These are phyloP conservation scores for Cosmorhoe ocellata DNA, from an alignment of 2,888 invertebrate species.

Conservation along the genomic window DNA sequence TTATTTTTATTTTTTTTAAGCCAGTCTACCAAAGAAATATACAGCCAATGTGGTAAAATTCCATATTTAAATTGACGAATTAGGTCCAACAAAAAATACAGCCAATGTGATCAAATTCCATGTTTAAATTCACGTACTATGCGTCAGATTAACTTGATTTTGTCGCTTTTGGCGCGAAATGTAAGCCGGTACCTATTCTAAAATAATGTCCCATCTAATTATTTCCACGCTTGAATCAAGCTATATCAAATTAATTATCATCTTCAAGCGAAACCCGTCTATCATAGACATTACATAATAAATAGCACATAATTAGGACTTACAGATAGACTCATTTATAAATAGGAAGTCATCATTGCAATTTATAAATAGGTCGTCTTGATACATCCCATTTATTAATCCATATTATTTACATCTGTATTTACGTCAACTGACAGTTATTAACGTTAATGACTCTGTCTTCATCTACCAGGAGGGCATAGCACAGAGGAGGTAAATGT, in stretches of 20 bases:
- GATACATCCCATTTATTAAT: constrained; percentile 17
- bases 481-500: constrained; percentile 52
- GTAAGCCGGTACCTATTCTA: too few relatives aligned
- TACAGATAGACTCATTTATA: constrained; percentile 6
- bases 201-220: neutral
- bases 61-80: too few relatives aligned
- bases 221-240: constrained; percentile 20
- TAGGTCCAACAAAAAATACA: too few relatives aligned
- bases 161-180: too few relatives aligned
- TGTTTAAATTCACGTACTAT: too few relatives aligned
- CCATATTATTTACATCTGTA: constrained; percentile 15
- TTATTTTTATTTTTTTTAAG: too few relatives aligned
- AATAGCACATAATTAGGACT: constrained; percentile 11
- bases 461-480: constrained; percentile 37
- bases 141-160: too few relatives aligned
- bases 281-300: constrained; percentile 9
- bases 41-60: too few relatives aligned
- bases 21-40: too few relatives aligned
- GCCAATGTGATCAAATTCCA: too few relatives aligned
- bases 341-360: neutral
- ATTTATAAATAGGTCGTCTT: constrained; percentile 11
- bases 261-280: constrained; percentile 10
- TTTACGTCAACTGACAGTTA: constrained; percentile 31
- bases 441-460: constrained; percentile 37
- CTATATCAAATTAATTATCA: constrained; percentile 18